These are phyloP conservation scores for Typhlomys cinereus DNA, from an alignment of 2,113 vertebrate species.

Conservation along the genomic window DNA sequence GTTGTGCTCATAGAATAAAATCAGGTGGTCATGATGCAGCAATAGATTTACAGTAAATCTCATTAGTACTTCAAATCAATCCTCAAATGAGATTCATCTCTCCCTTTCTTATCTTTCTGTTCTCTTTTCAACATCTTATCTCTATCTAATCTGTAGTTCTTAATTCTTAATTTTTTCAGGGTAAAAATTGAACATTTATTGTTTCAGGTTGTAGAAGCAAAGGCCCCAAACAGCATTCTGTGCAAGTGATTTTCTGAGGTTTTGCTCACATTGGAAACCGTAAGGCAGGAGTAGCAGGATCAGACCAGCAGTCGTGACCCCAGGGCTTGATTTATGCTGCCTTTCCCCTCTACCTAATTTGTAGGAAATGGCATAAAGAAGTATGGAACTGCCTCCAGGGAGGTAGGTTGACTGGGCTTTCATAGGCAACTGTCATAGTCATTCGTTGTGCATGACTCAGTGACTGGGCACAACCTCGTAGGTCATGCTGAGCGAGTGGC, in stretches of 20 bases:
- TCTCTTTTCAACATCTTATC: neutral
- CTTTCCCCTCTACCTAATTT: neutral
- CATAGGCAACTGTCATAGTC: neutral
- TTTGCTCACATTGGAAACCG: neutral
- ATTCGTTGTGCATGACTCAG: neutral
- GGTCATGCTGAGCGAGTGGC: neutral
- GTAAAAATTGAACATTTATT: neutral
- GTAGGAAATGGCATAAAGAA: neutral
- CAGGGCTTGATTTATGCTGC: neutral
- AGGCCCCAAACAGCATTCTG: neutral
- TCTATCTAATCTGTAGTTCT: neutral
- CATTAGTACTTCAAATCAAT: neutral
- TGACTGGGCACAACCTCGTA: neutral
- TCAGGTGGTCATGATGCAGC: neutral
- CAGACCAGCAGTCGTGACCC: too few species aligned
- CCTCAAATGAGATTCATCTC: neutral
- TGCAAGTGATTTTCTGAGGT: neutral
- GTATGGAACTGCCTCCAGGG: neutral
- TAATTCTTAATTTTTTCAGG: too few species aligned
- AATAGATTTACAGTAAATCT: neutral
- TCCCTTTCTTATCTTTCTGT: neutral
- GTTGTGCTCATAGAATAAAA: neutral
- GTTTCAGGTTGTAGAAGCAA: neutral
- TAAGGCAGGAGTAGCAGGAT: neutral
- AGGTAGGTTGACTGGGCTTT: neutral